Evolutionary conservation across 2,888 invertebrate species (phyloP).

Genomic region (Allygus modestus): DNA sequence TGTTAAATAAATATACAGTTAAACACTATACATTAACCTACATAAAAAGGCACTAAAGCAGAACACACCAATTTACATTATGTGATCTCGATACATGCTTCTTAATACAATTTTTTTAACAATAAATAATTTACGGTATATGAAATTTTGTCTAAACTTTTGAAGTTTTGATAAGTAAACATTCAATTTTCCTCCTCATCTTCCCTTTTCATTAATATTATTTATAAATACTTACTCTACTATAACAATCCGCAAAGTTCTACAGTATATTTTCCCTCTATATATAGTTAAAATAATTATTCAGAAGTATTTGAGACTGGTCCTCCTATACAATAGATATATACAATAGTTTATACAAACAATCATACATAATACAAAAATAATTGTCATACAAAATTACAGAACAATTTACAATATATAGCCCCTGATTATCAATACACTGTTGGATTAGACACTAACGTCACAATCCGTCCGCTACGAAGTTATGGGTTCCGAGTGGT

Average conservation of each 20-base stretch:
- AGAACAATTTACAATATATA: not conserved
- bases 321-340: conserved; percentile 26
- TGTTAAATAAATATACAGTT: conserved; percentile 13
- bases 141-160: no score
- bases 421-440: conserved; percentile 21
- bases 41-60: conserved; percentile 32
- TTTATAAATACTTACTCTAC: not conserved
- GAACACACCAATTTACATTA: conserved; percentile 4
- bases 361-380: conserved; percentile 24
- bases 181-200: not conserved
- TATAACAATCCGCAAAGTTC: not conserved
- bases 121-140: not conserved
- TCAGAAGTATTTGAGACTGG: not conserved
- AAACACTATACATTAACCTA: not conserved
- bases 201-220: not conserved
- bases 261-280: not conserved
- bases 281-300: not conserved
- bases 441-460: not conserved
- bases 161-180: not conserved
- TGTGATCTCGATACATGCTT: not conserved
- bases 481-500: conserved; percentile 21
- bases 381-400: conserved; percentile 33
- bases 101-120: not conserved
- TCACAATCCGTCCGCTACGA: not conserved
- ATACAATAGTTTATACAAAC: not conserved